phyloP scores from a whole-genome alignment of 1,140 invertebrate genomes.

The Drosophila sucinea region DNA sequence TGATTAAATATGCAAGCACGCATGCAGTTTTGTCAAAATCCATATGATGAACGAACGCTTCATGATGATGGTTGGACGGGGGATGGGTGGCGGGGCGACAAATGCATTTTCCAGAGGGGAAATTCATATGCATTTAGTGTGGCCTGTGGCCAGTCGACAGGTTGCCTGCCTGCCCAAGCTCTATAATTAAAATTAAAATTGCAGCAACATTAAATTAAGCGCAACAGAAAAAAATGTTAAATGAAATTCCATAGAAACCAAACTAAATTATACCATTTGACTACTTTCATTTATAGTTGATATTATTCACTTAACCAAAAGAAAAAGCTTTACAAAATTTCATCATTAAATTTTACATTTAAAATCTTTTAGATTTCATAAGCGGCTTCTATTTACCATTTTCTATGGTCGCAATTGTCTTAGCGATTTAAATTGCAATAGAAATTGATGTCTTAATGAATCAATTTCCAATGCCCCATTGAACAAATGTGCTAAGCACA shows the following conservation, averaged over 20 bases:
- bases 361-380: no score
- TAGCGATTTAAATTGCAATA: no score
- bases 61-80: no score
- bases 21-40: slow-evolving; percentile 19
- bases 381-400: no score
- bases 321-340: neutral
- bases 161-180: neutral
- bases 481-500: no score
- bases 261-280: neutral
- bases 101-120: neutral
- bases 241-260: neutral
- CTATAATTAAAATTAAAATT: slow-evolving; percentile 6
- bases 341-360: no score
- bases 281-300: neutral
- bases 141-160: neutral
- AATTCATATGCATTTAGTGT: neutral
- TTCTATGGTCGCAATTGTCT: no score
- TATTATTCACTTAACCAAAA: neutral
- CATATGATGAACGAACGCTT: neutral
- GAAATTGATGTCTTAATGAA: no score
- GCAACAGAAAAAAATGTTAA: neutral
- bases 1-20: slow-evolving; percentile 8
- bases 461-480: no score
- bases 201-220: neutral
- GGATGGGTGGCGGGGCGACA: no score